phyloP scores from a whole-genome alignment of 1,140 invertebrate genomes.

The Bombus sibiricus region DNA sequence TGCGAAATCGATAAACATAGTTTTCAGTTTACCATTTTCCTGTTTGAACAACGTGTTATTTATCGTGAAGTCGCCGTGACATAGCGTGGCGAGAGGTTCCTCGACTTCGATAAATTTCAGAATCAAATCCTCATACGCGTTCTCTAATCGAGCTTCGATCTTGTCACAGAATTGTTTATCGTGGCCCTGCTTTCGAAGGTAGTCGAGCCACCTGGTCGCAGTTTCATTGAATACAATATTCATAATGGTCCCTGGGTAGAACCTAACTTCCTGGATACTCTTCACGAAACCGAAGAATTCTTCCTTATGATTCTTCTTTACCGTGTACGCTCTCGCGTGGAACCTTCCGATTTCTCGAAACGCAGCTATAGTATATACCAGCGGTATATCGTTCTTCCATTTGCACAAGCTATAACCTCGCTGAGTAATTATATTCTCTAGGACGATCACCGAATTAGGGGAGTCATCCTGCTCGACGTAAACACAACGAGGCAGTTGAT shows the following conservation, averaged over 20 bases:
- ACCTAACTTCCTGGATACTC: slow-evolving; percentile 58
- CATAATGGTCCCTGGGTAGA: neutral
- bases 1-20: slow-evolving; percentile 79
- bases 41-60: slow-evolving; percentile 77
- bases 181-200: slow-evolving; percentile 43
- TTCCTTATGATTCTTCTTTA: slow-evolving; percentile 68
- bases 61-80: slow-evolving; percentile 79
- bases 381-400: slow-evolving; percentile 28
- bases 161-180: slow-evolving; percentile 64
- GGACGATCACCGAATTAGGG: slow-evolving; percentile 54
- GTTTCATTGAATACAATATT: neutral
- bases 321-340: slow-evolving; percentile 75
- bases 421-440: slow-evolving; percentile 69
- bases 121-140: slow-evolving; percentile 47
- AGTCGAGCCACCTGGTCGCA: slow-evolving; percentile 34
- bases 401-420: slow-evolving; percentile 45
- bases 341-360: slow-evolving; percentile 75
- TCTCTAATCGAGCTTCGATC: slow-evolving; percentile 44
- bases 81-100: slow-evolving; percentile 74
- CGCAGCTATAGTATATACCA: slow-evolving; percentile 70
- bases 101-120: slow-evolving; percentile 22
- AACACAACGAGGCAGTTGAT: slow-evolving; percentile 57
- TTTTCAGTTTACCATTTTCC: slow-evolving; percentile 42
- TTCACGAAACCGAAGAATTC: slow-evolving; percentile 70
- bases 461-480: slow-evolving; percentile 25